Evolutionary conservation across 2,113 vertebrate species (phyloP).

Genomic region (Gallinago undulata): DNA sequence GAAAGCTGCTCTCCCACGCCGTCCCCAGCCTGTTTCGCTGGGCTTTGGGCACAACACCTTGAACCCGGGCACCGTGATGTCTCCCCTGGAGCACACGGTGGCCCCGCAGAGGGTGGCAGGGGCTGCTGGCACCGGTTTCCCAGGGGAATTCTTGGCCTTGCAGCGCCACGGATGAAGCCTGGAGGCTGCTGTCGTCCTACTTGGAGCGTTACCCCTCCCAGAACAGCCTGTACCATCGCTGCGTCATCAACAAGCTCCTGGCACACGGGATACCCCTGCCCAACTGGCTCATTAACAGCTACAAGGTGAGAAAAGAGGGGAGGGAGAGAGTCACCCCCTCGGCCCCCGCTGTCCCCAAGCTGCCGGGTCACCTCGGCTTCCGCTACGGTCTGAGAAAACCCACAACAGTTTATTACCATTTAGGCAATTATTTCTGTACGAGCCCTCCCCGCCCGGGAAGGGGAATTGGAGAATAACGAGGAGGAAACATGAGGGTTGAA

Average conservation of each 20-base stretch:
- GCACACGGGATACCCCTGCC: conserved; percentile 88
- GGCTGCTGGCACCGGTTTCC: accelerated
- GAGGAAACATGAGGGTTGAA: too few relatives aligned
- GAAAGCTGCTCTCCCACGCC: not conserved
- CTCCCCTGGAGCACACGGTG: accelerated
- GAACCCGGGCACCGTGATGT: not conserved
- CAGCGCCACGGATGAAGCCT: conserved; percentile 94
- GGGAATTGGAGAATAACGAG: too few relatives aligned
- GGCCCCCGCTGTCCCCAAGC: not conserved
- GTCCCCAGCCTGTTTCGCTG: not conserved
- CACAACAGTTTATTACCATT: too few relatives aligned
- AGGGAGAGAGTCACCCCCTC: not conserved
- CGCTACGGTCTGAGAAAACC: too few relatives aligned
- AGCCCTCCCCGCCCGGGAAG: too few relatives aligned
- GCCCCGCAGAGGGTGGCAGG: not conserved
- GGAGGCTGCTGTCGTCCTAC: conserved; percentile 88
- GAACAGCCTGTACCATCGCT: conserved; percentile 85
- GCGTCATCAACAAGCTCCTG: conserved; percentile 91
- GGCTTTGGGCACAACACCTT: accelerated
- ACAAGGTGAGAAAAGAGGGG: conserved; percentile 80
- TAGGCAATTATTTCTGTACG: too few relatives aligned
- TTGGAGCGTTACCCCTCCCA: conserved; percentile 82
- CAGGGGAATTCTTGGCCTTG: not conserved
- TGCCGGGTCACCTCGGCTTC: accelerated
- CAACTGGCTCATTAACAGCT: conserved; percentile 90